Evolutionary conservation across 1,140 invertebrate genomes (phyloP), one percentile per base, ranked within the genome.

Genomic region (Drosophila eugracilis): DNA sequence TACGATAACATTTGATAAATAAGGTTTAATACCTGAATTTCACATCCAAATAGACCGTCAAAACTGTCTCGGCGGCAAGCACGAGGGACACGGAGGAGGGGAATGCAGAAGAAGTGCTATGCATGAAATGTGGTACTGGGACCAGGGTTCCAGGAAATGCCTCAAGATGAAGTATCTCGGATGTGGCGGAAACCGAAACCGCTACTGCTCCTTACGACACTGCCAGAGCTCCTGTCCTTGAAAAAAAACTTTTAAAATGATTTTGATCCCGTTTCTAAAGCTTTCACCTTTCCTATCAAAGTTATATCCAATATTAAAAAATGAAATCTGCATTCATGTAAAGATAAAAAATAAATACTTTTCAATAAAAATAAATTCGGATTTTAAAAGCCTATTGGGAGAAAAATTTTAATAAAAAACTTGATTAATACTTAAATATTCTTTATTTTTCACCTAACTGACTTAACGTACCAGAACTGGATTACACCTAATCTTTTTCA

Each of bases 121-220:
- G 36, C 6, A 39, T 15, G 36, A 39, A 39, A 39, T 39, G 36
- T 39, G 36, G 36, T 39, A 39, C 36, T 39, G 3, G 6, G 7
- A 17, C 15, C 15, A 39, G 36, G 17, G 36, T 17, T 10, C 36
- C 36, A 9, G 36, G 7, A 39, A 3, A 9, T 39, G 36, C 36
- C 3, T 19, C 3, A 39, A 39, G 15, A 39, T 39, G 36, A 53
- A 15, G 15, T 54, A 54, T n/a, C 52, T 14, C 4, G 52, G 52
- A 19, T 54, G 52, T 45, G 52, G 52, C 9, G 52, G 52, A 21
- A 54, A 54, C 12, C 15, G 1, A 3, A 54, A 54, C 24, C 52
- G 37, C 12, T 54, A 45, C 22, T 54, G 52, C 37, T 54, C 52
- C 37, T 10, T 28, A 1, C 26, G 37, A 15, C 42, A 41, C 15